Base-by-base conservation (phyloP, 1,140 invertebrate species). In the Leguminivora glycinivorella region DNA sequence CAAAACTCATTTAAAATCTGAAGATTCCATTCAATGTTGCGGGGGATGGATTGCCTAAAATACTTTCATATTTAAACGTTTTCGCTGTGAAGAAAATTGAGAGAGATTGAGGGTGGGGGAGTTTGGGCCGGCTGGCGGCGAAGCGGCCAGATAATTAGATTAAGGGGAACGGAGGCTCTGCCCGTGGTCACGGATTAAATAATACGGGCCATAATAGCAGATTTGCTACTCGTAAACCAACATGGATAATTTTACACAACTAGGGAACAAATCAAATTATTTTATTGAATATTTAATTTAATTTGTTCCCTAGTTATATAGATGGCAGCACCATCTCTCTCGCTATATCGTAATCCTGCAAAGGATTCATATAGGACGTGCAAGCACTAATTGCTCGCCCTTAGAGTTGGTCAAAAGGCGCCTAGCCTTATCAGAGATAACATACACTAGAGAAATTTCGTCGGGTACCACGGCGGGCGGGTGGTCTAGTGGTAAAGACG, bases 61-160 rank as follows among this genome's bases (percentile, higher is more conserved):
- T 74, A 77, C 75, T 83, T 79, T 78, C 47, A 79, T 78, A 75
- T 74, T 81, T 78, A 78, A 77, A 73, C 71, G 79, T 76, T 78
- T 70, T 75, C 71, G 70, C 58, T 72, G 56, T 40, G 73, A 74
- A 75, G 76, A 74, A 76, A 79, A 75, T 81, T 71, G 72, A 72
- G 78, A 76, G 70, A 75, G 66, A 79, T 70, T 73, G 75, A 78
- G 75, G 75, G 80, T 74, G 78, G 78, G 58, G 78, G 71, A 76
- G 76, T 77, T 82, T 81, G 81, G 76, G 80, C 69, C 72, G 72
- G 75, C 69, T 75, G 84, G 82, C 85, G 83, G 81, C 78, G 81
- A 83, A 83, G 82, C 81, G 84, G 82, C 78, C 83, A 84, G 80
- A 86, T 87, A 88, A 89, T 89, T 89, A 86, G 84, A 87, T 89